These are phyloP conservation scores for Popillia japonica DNA, from an alignment of 1,140 invertebrate genomes.

Conservation along the genomic window DNA sequence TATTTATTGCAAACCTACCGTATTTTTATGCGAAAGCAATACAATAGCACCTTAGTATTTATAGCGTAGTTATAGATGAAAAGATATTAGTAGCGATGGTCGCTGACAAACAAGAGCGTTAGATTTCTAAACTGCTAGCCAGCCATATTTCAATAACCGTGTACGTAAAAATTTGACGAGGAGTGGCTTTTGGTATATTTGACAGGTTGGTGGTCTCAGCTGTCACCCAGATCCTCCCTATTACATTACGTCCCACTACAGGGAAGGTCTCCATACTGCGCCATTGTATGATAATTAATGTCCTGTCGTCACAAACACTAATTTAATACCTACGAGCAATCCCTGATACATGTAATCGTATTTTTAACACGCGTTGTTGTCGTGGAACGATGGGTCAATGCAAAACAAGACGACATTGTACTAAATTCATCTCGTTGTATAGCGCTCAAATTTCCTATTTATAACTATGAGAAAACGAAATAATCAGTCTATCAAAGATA, in stretches of 20 bases:
- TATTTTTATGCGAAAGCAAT: no score
- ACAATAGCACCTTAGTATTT: no score
- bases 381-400: conserved; percentile 9
- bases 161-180: conserved; percentile 21
- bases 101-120: neutral
- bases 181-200: conserved; percentile 27
- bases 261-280: conserved; percentile 32
- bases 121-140: neutral
- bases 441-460: neutral
- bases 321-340: conserved; percentile 38
- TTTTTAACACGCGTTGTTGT: conserved; percentile 35
- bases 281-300: conserved; percentile 41
- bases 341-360: conserved; percentile 33
- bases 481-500: no score
- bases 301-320: conserved; percentile 39
- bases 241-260: conserved; percentile 28
- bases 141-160: conserved; percentile 9
- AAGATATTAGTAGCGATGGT: no score
- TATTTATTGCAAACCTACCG: no score
- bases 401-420: conserved; percentile 2
- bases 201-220: conserved; percentile 33
- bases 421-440: neutral
- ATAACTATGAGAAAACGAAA: no score
- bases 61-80: no score
- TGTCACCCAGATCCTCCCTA: conserved; percentile 35